Conservation (phyloP, 2,113 vertebrate species). For the Chunga burmeisteri region DNA sequence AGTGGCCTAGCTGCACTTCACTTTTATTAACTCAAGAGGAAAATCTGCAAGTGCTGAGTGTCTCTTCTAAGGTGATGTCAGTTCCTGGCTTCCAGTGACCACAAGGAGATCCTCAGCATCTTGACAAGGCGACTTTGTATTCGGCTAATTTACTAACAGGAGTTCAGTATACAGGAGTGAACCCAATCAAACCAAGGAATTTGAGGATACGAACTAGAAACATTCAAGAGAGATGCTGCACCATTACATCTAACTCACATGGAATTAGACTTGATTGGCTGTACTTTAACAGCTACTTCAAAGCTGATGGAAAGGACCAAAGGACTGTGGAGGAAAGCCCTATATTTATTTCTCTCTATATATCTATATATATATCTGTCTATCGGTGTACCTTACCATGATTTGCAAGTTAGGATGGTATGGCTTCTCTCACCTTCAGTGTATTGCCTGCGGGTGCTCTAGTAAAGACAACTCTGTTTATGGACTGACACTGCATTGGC, state of each 20-base stretch:
- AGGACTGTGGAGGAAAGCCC: neutral
- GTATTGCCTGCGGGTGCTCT: neutral
- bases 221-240: neutral
- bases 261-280: neutral
- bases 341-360: neutral
- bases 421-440: neutral
- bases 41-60: neutral
- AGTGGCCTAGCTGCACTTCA: neutral
- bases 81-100: neutral
- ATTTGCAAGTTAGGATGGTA: neutral
- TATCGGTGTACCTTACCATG: neutral
- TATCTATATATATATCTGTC: neutral
- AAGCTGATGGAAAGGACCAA: neutral
- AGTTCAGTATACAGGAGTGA: neutral
- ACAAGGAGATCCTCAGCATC: neutral
- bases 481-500: neutral
- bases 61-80: neutral
- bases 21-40: neutral
- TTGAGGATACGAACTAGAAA: neutral
- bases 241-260: neutral
- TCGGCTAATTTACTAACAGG: neutral
- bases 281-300: neutral
- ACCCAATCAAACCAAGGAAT: neutral
- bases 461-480: neutral
- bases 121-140: neutral